These are phyloP conservation scores for Cyclura pinguis DNA, from an alignment of 2,797 vertebrate genomes.

Conservation along the genomic window DNA sequence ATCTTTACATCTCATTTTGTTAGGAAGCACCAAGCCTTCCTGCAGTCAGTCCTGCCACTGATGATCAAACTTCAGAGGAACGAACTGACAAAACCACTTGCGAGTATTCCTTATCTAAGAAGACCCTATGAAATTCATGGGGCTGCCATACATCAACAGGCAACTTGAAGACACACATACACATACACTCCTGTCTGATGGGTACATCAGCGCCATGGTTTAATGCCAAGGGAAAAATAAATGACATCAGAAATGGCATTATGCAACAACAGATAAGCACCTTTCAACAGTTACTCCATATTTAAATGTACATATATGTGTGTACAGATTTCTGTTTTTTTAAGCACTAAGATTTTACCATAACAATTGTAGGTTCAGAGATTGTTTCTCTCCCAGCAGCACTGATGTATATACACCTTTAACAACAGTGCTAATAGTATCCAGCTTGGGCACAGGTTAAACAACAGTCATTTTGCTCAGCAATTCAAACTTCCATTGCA, in stretches of 20 bases:
- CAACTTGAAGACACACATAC: no score
- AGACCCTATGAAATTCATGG: no score
- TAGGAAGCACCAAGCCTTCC: conserved; percentile 5
- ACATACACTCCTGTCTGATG: neutral
- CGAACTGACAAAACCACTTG: no score
- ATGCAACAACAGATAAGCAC: conserved; percentile 15
- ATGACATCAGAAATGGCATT: neutral
- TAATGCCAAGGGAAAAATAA: conserved; percentile 5
- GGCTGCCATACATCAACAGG: no score
- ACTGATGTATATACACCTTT: conserved; percentile 49
- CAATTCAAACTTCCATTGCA: conserved; percentile 67
- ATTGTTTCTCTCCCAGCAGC: conserved; percentile 48
- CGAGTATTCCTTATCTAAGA: no score
- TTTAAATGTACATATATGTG: neutral
- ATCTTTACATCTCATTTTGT: neutral
- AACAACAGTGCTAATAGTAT: conserved; percentile 59
- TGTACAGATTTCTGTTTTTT: neutral
- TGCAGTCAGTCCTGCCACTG: neutral
- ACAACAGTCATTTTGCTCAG: conserved; percentile 67
- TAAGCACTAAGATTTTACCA: neutral
- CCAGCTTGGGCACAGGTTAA: conserved; percentile 61
- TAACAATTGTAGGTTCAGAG: conserved; percentile 19
- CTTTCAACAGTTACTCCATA: neutral
- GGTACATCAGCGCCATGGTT: neutral
- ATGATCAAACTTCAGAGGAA: neutral